Evolutionary conservation across 2,113 vertebrate species (phyloP), one percentile per base, ranked within the genome.

Genomic region (Sakesphorus luctuosus): DNA sequence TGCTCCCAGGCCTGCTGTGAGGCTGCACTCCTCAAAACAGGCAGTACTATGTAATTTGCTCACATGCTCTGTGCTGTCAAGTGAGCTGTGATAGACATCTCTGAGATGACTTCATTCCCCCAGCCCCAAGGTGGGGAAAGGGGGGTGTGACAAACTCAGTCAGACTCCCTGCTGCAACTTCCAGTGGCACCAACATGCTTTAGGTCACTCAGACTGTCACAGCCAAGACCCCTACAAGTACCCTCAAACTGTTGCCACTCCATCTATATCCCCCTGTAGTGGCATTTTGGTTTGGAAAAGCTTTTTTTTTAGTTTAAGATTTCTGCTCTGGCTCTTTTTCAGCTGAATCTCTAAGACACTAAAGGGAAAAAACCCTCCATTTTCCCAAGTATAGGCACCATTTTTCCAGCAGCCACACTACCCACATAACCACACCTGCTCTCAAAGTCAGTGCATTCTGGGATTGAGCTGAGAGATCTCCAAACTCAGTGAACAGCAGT

Each of bases 361-460:
- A n/a, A 44, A 61, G 38, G 14, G 3, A 47, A 56, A 71, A 62
- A 3, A 20, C 8, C 49, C 46, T 61, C 1, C 46, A 3, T 68
- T 68, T 78, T 38, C 55, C 24, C 6, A 29, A 36, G 12, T 8
- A 5, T 4, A 44, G 62, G 28, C 18, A n/a, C 29, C 0, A 21
- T 44, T 83, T 76, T 83, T 71, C 47, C 50, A 77, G 12, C 29
- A 47, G 72, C 50, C 16, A 18, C 26, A 5, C 55, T 33, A 65
- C 2, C 1, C 47, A 18, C 9, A 4, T 33, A 33, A 43, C 13
- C 9, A 13, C 8, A 29, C 24, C 3, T 1, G 0, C 11, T 56
- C 43, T 75, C 38, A 2, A 44, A 43, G 29, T 5, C 18, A 79
- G 33, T 7, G 40, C 6, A 2, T 35, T 58, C 66, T 78, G 47